Percentiles rank a stretch among this genome's conserved stretches.
Evolutionary conservation across 2,888 invertebrate genomes (phyloP).

Genomic region (Lottia scabra): DNA sequence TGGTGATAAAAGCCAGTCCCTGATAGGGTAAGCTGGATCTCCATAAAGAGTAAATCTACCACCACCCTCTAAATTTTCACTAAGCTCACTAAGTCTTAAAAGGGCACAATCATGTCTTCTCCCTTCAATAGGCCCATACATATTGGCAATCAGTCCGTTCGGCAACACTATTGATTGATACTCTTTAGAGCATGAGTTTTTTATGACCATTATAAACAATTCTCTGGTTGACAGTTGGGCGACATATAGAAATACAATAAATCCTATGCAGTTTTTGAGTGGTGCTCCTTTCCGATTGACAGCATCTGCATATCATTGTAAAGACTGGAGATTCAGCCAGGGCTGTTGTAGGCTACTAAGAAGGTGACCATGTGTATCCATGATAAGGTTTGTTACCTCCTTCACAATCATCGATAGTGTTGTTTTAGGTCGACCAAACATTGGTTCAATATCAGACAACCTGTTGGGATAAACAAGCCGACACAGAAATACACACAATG

Average conservation of each 20-base stretch:
- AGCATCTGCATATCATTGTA: constrained; percentile 16
- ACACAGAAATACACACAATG: neutral
- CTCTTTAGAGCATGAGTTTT: constrained; percentile 20
- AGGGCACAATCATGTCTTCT: constrained; percentile 15
- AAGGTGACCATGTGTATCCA: neutral
- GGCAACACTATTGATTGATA: constrained; percentile 28
- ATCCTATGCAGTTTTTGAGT: constrained; percentile 19
- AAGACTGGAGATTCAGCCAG: constrained; percentile 8
- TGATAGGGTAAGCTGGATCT: constrained; percentile 24
- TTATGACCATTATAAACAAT: constrained; percentile 25
- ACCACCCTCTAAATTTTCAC: constrained; percentile 25
- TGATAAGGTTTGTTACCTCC: no score
- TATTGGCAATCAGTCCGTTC: constrained; percentile 26
- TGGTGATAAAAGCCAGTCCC: constrained; percentile 1
- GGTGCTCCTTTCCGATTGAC: constrained; percentile 15
- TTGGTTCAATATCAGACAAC: constrained; percentile 4
- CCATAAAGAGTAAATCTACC: constrained; percentile 16
- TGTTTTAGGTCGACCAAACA: constrained; percentile 9
- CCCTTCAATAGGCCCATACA: constrained; percentile 12
- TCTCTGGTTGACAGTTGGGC: constrained; percentile 15
- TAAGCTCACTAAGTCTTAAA: constrained; percentile 18
- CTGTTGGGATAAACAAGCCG: no score
- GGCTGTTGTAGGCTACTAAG: constrained; percentile 7
- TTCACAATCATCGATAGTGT: constrained; percentile 1
- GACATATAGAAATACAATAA: constrained; percentile 19